phyloP scores from a whole-genome alignment of 92 coral and sea anemone species.

The Parazoanthus atlanticus region DNA sequence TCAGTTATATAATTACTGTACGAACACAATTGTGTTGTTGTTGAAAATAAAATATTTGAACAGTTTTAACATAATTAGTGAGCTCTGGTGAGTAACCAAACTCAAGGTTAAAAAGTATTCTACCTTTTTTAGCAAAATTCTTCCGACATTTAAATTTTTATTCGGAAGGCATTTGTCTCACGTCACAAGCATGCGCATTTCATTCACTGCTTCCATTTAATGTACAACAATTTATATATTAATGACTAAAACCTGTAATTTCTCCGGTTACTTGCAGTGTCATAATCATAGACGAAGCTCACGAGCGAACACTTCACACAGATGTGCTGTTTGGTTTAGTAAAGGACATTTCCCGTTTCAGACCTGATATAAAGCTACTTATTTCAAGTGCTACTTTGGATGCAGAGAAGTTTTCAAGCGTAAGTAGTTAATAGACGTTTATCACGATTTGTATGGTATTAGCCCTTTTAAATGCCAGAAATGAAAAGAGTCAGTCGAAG shows the following conservation, averaged over 20 bases:
- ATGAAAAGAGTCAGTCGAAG: no score
- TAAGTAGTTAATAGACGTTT: conserved; percentile 25
- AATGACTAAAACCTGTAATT: background rate
- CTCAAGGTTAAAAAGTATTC: background rate
- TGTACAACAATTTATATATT: background rate
- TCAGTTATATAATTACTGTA: no score
- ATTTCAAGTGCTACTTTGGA: conserved; percentile 98
- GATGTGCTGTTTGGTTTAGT: conserved; percentile 96
- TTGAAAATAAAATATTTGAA: no score
- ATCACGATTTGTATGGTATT: background rate
- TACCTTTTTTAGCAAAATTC: background rate
- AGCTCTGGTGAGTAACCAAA: background rate
- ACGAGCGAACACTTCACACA: conserved; percentile 95
- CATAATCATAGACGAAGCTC: conserved; percentile 95
- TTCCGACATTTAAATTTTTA: no score
- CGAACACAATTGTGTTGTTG: no score
- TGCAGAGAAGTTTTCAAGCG: conserved; percentile 95
- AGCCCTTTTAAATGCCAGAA: background rate
- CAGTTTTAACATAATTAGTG: no score
- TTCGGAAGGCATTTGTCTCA: no score
- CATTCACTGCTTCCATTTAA: background rate
- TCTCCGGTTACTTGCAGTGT: conserved; percentile 60
- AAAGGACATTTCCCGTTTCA: conserved; percentile 95
- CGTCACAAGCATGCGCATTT: no score
- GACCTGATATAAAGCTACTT: conserved; percentile 87